Conservation (phyloP, 2,113 vertebrate species). For the Balaeniceps rex region DNA sequence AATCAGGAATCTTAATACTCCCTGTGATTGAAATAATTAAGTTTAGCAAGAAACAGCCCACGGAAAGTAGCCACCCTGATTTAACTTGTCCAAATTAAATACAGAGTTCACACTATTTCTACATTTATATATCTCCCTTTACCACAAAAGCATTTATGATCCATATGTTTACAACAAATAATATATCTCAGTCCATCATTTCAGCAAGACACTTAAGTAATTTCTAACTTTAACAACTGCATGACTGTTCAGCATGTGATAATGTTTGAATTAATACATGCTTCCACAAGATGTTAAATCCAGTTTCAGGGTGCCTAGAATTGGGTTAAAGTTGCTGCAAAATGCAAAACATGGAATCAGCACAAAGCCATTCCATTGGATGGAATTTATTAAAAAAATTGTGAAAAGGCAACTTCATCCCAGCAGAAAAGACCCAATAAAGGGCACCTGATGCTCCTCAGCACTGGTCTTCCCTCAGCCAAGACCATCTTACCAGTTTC, state of each 20-base stretch:
- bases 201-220: not conserved
- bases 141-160: not conserved
- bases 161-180: not conserved
- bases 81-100: not conserved
- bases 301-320: not conserved
- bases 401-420: not conserved
- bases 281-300: not conserved
- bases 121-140: not conserved
- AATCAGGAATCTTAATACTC: not conserved
- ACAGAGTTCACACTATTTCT: not conserved
- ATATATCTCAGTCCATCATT: not conserved
- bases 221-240: not conserved
- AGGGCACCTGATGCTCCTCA: not conserved
- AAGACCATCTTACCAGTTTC: not conserved
- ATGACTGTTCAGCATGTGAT: not conserved
- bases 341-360: not conserved
- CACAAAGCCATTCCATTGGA: not conserved
- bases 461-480: not conserved
- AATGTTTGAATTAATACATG: not conserved
- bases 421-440: not conserved
- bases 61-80: not conserved
- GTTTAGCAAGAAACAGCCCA: not conserved
- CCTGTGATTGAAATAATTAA: not conserved
- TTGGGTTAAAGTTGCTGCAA: not conserved
- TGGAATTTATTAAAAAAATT: not conserved